Evolutionary conservation across 2,113 vertebrate species (phyloP), one percentile per base, ranked within the genome.

Genomic region (Datnioides undecimradiatus): DNA sequence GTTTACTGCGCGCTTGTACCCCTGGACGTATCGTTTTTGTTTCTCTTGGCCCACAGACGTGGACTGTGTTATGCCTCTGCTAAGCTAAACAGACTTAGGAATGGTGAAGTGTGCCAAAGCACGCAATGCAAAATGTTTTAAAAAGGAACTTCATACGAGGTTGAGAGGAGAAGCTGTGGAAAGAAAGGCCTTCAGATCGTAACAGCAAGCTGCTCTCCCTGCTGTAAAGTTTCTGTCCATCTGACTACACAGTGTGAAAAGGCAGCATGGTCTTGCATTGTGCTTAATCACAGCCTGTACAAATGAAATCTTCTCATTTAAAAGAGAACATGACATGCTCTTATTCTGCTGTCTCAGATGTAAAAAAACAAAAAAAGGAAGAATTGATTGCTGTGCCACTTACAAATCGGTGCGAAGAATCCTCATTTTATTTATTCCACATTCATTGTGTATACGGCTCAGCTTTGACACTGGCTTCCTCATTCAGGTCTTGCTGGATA

Each of bases 51-150:
- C 82, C 8, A 3, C 45, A 38, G 57, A 81, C 36, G 81, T 73
- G 84, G 91, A 82, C 85, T 87, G 82, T 90, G 90, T 89, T 92
- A 86, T 87, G 90, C 91, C 86, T 93, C 89, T 81, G 90, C 90
- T 92, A 90, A 94, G 87, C 91, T 90, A 94, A 95, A 94, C 92
- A 94, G 91, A 90, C 85, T 90, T 75, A 88, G 92, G 87, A 91
- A 92, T 90, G 79, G 91, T 48, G 67, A 76, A 68, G 73, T 68
- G 83, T 85, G 92, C 94, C 93, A 94, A 93, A 93, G 87, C 82
- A 92, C 64, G 90, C 93, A 93, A 82, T 62, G 85, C 83, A 75
- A 88, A 86, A 87, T 90, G 86, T 89, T 88, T 80, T 52, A 68
- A 80, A 83, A 88, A 92, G 89, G 81, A 76, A 84, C 82, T 85